Conservation (phyloP, 2,888 invertebrate genomes). For the Hyalella azteca region DNA sequence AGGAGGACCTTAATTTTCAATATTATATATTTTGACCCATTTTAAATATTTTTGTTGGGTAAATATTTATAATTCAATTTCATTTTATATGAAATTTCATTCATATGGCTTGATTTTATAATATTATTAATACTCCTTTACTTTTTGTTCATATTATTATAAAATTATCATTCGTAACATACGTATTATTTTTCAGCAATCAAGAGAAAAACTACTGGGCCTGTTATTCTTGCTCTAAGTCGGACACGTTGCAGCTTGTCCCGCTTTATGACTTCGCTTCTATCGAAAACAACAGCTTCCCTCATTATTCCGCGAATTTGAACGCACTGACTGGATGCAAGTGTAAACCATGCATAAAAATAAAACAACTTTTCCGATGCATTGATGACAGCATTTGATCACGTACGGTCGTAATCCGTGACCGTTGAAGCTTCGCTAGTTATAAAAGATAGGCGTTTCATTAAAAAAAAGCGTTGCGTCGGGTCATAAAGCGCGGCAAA, state of each 20-base stretch:
- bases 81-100: no score
- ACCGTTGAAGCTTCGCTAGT: slow-evolving; percentile 29
- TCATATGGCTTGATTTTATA: no score
- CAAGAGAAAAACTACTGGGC: background rate
- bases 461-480: slow-evolving; percentile 32
- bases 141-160: no score
- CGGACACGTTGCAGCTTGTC: background rate
- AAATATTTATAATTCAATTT: no score
- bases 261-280: background rate
- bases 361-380: slow-evolving; percentile 11
- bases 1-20: no score
- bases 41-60: no score
- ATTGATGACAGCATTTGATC: slow-evolving; percentile 8
- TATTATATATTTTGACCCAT: no score
- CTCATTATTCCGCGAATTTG: background rate
- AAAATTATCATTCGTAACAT: no score
- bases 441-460: slow-evolving; percentile 23
- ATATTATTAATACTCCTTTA: no score
- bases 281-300: background rate
- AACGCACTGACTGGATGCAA: slow-evolving; percentile 7
- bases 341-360: background rate
- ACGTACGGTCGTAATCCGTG: slow-evolving; percentile 31
- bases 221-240: background rate
- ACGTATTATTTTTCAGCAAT: no score
- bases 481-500: slow-evolving; percentile 28